These are phyloP conservation scores for Drosophila siamana DNA, from an alignment of 2,888 invertebrate genomes.

Conservation along the genomic window DNA sequence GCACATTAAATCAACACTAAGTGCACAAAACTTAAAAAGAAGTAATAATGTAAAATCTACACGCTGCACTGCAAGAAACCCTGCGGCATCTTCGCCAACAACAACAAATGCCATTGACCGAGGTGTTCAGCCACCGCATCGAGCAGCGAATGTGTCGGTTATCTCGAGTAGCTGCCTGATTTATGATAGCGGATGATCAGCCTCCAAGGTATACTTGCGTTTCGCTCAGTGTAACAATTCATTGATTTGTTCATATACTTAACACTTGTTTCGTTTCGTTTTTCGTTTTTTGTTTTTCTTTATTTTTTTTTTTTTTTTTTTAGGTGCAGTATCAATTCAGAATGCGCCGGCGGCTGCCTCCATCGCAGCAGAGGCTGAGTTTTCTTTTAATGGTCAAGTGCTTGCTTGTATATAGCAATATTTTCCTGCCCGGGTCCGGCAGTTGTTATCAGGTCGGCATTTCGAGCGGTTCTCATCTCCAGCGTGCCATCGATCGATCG, in stretches of 20 bases:
- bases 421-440: constrained; percentile 53
- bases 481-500: not conserved
- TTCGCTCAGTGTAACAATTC: constrained; percentile 59
- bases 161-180: not conserved
- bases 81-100: no score
- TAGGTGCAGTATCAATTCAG: constrained; percentile 47
- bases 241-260: constrained; percentile 3
- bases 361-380: constrained; percentile 23
- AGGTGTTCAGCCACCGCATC: not conserved
- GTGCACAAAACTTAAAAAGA: constrained; percentile 35
- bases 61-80: constrained; percentile 45
- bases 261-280: not conserved
- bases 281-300: no score
- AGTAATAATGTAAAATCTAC: constrained; percentile 9
- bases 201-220: constrained; percentile 40
- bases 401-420: constrained; percentile 39
- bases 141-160: not conserved
- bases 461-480: constrained; percentile 57
- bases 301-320: constrained; percentile 19
- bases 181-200: not conserved
- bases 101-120: constrained; percentile 33
- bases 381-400: constrained; percentile 38
- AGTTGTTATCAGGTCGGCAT: constrained; percentile 79
- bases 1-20: constrained; percentile 36
- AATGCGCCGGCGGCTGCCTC: constrained; percentile 4